Base-by-base conservation (phyloP, 2,797 vertebrate species). In the Dermochelys coriacea region DNA sequence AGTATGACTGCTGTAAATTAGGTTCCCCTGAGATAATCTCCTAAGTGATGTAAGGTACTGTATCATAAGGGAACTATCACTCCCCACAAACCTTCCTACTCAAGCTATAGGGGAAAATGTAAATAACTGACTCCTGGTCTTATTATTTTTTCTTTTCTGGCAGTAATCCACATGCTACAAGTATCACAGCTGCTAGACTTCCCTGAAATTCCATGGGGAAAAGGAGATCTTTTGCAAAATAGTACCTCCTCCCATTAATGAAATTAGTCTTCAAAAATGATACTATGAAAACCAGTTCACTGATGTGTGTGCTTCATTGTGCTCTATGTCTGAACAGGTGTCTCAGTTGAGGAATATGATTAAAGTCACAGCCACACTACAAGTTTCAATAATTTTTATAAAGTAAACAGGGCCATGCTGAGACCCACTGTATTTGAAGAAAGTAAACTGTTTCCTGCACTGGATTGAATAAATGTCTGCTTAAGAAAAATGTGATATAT, bases 41-140 rank as follows among this genome's bases (percentile, higher is more conserved):
- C 1, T 41, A 93, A 87, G 27, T 82, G 16, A 25, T 82, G 29
- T 61, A 61, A 86, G 45, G 37, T 29, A 71, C 4, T 1, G 61
- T 84, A 51, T 87, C 84, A 92, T 71, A 94, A 91, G 86, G 19
- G 54, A 82, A 61, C 50, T 47, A 31, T 61, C 82, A 94, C 25
- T 82, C 34, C 4, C 21, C 12, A 74, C 6, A 74, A 41, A 25
- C 21, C 19, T 74, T 11, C 21, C 23, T 41, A 23, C 21, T 74
- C 68, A 74, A 23, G 9, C 37, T 74, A 41, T 25, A 74, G 23
- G 10, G 11, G 71, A 45, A 74, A 37, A 74, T 41, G 37, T 45
- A 45, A 74, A 45, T 18, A 74, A 41, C 23, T 19, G 16, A n/a
- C 61, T 64, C 61, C 61, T 45, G 41, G 12, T 74, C 23, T 74